Base-by-base conservation (phyloP, 1,140 invertebrate genomes). In the Neodiprion lecontei region DNA sequence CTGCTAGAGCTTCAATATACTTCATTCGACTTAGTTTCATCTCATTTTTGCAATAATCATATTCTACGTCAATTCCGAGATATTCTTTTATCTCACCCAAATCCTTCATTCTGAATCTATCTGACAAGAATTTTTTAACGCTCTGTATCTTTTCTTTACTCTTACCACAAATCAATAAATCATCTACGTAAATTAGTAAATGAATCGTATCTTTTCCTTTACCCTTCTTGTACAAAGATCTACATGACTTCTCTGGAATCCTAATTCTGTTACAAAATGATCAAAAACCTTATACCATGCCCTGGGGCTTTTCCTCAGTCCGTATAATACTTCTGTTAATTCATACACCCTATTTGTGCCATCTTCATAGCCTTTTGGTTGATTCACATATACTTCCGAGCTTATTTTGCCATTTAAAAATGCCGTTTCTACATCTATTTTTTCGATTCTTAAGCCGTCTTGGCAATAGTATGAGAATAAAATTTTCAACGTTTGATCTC, bases 311-410 rank as follows among this genome's bases (percentile, higher is more conserved):
- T 83, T 78, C 75, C 76, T 78, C n/a, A 86, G 75, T 21, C 84
- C 82, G 77, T 86, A 86, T 4, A 86, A 73, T 21, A 80, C 74
- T 77, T 84, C 83, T 65, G 72, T 74, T 50, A 83, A 76, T 77
- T 76, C 76, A 70, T 67, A 81, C 21, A 83, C 80, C 75, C 72
- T 78, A 53, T 75, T 72, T 69, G 76, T 67, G 67, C 71, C 70
- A 61, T 75, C 70, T 23, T 76, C 67, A 72, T 76, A 84, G 40
- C 83, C 84, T 73, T 85, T 72, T 9, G 85, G 83, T 76, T 87
- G 82, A 66, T 83, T 40, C 74, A 88, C 82, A 73, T 73, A 50
- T 48, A 77, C 67, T n/a, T 77, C 70, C 1, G 73, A 70, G 1
- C 14, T 69, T 0, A 76, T 53, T 53, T 40, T 71, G 1, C 76